phyloP scores from a whole-genome alignment of 2,888 invertebrate species.

The Dryococelus australis region DNA sequence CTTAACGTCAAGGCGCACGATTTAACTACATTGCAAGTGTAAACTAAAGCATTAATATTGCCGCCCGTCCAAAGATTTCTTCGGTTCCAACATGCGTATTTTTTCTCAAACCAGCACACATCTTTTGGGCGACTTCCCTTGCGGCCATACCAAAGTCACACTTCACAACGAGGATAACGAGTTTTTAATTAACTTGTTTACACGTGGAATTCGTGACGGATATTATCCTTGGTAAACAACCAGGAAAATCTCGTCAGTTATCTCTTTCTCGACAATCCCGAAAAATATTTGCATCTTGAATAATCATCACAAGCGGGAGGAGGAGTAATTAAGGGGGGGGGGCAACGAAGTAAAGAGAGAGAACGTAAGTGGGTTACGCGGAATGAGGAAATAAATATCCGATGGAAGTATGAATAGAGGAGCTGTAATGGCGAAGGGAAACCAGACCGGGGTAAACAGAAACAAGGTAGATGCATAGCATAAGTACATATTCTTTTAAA shows the following conservation, averaged over 20 bases:
- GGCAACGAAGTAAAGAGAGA: neutral
- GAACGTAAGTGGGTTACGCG: neutral
- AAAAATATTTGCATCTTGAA: neutral
- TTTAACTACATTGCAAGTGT: no score
- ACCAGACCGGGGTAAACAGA: neutral
- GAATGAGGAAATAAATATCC: neutral
- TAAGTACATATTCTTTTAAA: neutral
- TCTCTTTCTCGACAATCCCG: neutral
- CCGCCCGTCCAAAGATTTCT: no score
- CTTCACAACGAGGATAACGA: neutral
- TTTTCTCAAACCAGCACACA: no score
- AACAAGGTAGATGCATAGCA: neutral
- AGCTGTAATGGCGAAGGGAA: neutral
- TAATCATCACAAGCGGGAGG: neutral
- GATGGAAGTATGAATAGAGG: neutral
- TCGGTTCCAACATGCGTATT: no score
- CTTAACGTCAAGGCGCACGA: no score
- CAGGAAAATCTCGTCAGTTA: neutral
- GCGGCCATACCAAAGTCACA: no score
- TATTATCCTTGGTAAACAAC: neutral
- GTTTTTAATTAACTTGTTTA: constrained; percentile 16
- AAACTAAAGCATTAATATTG: no score
- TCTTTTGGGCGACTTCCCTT: no score
- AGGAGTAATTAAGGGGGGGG: no score
- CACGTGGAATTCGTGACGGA: neutral